Evolutionary conservation across 2,113 vertebrate genomes (phyloP), one percentile per base, ranked within the genome.

Genomic region (Varanus komodoensis): DNA sequence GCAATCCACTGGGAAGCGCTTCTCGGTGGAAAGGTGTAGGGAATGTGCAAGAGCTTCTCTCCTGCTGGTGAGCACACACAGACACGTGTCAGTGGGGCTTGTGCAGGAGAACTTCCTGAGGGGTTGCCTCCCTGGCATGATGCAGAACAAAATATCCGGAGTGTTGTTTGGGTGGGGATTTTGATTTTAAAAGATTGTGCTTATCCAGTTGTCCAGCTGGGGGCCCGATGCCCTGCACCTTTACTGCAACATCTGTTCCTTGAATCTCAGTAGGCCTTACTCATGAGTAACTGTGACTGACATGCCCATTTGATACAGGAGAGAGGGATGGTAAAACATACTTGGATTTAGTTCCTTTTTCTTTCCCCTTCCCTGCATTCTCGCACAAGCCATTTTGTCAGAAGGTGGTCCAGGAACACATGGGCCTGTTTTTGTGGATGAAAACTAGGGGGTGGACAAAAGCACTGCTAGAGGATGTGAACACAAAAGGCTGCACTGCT

Each of bases 401-500:
- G 38, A 34, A 0, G 6, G 79, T 88, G 91, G 89, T 87, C 19
- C 84, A 73, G 23, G 79, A 92, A 67, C 54, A 48, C 57, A 29
- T 21, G 34, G 32, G 93, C 92, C 74, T 88, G 52, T 93, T 93
- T 93, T 1, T 54, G 61, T 52, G 81, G 87, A 93, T 94, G 94
- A 91, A 95, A 78, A 95, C 92, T 86, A 94, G 92, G 91, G 52
- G 93, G 80, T 85, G 94, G 88, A 92, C 89, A 89, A 89, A 93
- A 87, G 92, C 84, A 61, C 84, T 54, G 91, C 90, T 89, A 69
- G 93, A 95, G 81, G 90, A 88, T 86, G 84, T 93, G 61, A 1
- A 86, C 82, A 93, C 92, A 91, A 92, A 95, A 86, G 91, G 2
- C 91, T 93, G 95, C 69, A 27, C 89, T 34, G 15, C 79, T 90